Evolutionary conservation across 2,797 vertebrate genomes (phyloP).

Genomic region (Alfaro cultratus): DNA sequence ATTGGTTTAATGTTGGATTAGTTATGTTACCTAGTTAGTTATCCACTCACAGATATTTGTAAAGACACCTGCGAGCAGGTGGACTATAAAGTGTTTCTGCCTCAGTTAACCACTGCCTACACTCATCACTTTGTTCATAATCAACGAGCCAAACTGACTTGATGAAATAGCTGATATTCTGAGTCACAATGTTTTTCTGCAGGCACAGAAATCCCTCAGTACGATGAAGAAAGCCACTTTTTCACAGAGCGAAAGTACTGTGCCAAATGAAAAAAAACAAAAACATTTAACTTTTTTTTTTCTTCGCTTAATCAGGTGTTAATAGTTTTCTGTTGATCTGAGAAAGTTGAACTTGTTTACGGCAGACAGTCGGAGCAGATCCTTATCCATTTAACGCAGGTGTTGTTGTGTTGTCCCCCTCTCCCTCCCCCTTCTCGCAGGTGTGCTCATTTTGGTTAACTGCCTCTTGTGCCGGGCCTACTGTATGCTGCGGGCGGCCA

Average conservation of each 20-base stretch:
- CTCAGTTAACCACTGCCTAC: background rate
- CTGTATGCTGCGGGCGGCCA: constrained; percentile 82
- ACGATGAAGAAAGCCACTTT: background rate
- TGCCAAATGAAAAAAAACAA: background rate
- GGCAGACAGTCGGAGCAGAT: constrained; percentile 2
- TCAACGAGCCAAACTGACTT: background rate
- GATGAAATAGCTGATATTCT: background rate
- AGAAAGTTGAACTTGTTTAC: constrained; percentile 4
- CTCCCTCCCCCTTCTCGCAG: constrained; percentile 68
- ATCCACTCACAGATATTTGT: background rate
- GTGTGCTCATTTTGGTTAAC: constrained; percentile 82
- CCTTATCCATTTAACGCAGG: constrained; percentile 57
- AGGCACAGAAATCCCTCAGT: background rate
- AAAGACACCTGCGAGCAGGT: background rate
- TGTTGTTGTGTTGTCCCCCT: constrained; percentile 57
- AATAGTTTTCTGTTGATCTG: background rate
- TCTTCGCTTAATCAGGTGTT: background rate
- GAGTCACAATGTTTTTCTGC: background rate
- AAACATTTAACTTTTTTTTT: constrained; percentile 7
- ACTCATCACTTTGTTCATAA: background rate
- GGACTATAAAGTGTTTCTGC: background rate
- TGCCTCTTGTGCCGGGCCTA: constrained; percentile 80
- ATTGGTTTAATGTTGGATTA: background rate
- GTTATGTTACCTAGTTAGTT: background rate
- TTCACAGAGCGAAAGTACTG: background rate